phyloP scores from a whole-genome alignment of 2,797 vertebrate species.

The Sciurus vulgaris region DNA sequence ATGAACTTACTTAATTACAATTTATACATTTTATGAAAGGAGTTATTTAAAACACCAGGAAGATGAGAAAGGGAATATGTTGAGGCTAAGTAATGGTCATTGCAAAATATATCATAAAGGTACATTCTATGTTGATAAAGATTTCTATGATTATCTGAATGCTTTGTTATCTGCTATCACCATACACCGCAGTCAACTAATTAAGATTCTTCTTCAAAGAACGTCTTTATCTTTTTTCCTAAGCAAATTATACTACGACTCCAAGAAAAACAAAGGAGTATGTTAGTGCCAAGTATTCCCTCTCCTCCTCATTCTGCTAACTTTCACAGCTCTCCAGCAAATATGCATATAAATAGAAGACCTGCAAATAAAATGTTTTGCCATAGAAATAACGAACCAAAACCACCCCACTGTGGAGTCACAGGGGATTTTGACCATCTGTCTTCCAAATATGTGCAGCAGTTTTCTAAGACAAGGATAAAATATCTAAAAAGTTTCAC shows the following conservation, averaged over 20 bases:
- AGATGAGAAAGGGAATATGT: not conserved
- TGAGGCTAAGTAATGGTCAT: not conserved
- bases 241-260: not conserved
- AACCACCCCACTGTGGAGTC: constrained; percentile 39
- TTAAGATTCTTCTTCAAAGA: constrained; percentile 20
- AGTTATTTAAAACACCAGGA: not conserved
- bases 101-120: not conserved
- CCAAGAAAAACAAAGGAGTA: not conserved
- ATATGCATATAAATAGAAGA: constrained; percentile 50
- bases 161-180: not conserved
- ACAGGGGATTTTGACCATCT: constrained; percentile 59
- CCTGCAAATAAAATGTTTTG: constrained; percentile 58
- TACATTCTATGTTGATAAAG: not conserved
- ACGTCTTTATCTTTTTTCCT: constrained; percentile 26
- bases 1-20: constrained; percentile 25
- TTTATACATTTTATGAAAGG: not conserved
- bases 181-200: not conserved
- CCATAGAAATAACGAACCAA: constrained; percentile 65
- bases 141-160: constrained; percentile 24
- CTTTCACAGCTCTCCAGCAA: constrained; percentile 59
- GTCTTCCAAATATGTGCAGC: constrained; percentile 53
- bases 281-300: not conserved
- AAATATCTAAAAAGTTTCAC: constrained; percentile 45
- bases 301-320: constrained; percentile 1
- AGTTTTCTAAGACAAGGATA: constrained; percentile 30